phyloP scores from a whole-genome alignment of 2,113 vertebrate species.

The Taurulus bubalis region DNA sequence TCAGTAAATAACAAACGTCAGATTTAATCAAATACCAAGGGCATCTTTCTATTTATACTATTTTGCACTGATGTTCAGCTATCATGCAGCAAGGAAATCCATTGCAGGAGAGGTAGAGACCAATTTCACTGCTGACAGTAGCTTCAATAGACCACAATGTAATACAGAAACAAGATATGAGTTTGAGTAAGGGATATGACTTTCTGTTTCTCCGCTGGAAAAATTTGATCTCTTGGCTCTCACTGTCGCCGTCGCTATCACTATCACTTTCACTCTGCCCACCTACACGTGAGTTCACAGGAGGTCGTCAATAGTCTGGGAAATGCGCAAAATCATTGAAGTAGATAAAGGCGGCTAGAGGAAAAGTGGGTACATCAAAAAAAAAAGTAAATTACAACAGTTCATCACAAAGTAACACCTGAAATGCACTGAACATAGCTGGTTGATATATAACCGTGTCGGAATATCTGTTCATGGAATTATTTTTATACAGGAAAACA shows the following conservation, averaged over 20 bases:
- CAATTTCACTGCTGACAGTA: constrained; percentile 47
- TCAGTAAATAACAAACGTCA: neutral
- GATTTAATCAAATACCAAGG: constrained; percentile 2
- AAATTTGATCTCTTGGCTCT: constrained; percentile 54
- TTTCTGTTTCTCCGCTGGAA: constrained; percentile 27
- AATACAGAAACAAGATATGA: constrained; percentile 38
- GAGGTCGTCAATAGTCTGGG: constrained; percentile 13
- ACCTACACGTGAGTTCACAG: constrained; percentile 46
- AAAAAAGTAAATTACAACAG: constrained; percentile 14
- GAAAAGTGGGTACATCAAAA: neutral
- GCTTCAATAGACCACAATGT: constrained; percentile 33
- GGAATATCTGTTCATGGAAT: constrained; percentile 35
- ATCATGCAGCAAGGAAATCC: constrained; percentile 29
- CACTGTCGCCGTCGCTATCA: constrained; percentile 17
- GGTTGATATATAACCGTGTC: constrained; percentile 1
- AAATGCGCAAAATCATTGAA: constrained; percentile 38
- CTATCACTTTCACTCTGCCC: constrained; percentile 33
- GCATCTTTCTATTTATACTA: neutral
- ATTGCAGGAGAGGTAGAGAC: constrained; percentile 18
- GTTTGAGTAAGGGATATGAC: constrained; percentile 41
- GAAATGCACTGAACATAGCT: constrained; percentile 28
- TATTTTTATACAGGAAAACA: constrained; percentile 56
- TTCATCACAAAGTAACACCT: constrained; percentile 31
- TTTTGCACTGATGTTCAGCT: constrained; percentile 14
- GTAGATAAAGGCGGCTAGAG: constrained; percentile 17